Percentiles rank a stretch among this genome's conserved stretches.
These are phyloP conservation scores for Philhelius pedissequus DNA, from an alignment of 2,888 invertebrate species.

Conservation along the genomic window DNA sequence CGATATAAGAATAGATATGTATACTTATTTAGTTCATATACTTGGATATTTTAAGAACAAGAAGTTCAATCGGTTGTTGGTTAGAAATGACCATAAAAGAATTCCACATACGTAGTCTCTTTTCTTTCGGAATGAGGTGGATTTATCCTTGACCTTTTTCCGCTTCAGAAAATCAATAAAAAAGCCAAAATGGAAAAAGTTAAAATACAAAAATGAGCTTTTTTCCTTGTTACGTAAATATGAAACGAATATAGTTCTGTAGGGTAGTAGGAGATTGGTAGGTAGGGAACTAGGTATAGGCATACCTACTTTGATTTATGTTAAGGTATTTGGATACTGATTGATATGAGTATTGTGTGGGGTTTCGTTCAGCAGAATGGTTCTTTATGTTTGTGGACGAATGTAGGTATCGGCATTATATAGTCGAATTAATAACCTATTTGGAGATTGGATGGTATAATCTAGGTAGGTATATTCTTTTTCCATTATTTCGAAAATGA, in stretches of 20 bases:
- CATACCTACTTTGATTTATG: conserved; percentile 4
- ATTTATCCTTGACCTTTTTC: conserved; percentile 68
- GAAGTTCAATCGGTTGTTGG: not conserved
- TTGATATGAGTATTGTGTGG: not conserved
- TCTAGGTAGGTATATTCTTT: not conserved
- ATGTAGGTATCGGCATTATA: no score
- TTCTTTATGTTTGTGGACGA: not conserved
- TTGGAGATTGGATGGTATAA: not conserved
- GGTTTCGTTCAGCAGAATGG: not conserved
- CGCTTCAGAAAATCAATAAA: conserved; percentile 60
- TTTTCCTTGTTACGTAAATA: conserved; percentile 63
- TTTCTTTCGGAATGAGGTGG: conserved; percentile 36
- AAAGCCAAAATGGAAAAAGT: conserved; percentile 64
- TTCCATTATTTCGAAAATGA: not conserved
- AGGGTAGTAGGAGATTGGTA: not conserved
- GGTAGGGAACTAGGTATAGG: no score
- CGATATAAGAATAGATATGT: no score
- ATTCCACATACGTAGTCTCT: conserved; percentile 19
- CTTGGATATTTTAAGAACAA: not conserved
- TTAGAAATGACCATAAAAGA: conserved; percentile 3
- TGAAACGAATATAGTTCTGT: conserved; percentile 4
- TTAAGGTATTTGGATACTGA: not conserved
- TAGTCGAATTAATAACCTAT: conserved; percentile 10
- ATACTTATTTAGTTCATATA: no score
- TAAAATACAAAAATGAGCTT: conserved; percentile 55